Conservation (phyloP, 2,113 vertebrate species). For the Hemichromis elongatus region DNA sequence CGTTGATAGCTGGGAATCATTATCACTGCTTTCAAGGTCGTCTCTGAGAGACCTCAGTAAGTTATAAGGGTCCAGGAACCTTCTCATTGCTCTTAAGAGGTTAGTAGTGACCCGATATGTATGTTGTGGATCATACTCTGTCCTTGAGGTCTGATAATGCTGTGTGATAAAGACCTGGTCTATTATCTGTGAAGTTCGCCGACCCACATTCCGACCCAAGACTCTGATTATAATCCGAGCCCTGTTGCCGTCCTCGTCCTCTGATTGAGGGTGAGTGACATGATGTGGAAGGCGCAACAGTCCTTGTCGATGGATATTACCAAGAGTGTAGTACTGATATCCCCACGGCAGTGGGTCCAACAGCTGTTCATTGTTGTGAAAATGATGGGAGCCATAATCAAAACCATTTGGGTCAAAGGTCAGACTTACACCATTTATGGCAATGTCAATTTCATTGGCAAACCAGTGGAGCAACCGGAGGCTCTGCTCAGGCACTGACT, state of each 20-base stretch:
- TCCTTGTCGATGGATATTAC: neutral
- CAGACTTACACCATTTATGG: constrained; percentile 3
- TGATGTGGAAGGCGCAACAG: constrained; percentile 9
- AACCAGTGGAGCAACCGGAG: constrained; percentile 59
- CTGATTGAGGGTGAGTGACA: neutral
- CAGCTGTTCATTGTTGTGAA: constrained; percentile 20
- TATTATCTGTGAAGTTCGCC: neutral
- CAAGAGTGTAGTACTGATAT: constrained; percentile 44
- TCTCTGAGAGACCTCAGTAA: neutral
- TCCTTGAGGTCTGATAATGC: constrained; percentile 23
- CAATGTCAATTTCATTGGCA: constrained; percentile 1
- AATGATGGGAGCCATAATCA: constrained; percentile 50
- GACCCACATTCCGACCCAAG: neutral
- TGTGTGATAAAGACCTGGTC: constrained; percentile 53
- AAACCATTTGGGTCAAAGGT: constrained; percentile 16
- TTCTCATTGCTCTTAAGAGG: neutral
- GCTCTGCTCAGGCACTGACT: constrained; percentile 25
- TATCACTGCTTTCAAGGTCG: neutral
- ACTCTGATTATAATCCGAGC: constrained; percentile 55
- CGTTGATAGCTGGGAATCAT: neutral
- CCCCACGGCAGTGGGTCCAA: neutral
- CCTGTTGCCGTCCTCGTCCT: neutral
- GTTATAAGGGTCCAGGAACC: neutral
- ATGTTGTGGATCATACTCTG: constrained; percentile 18
- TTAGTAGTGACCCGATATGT: neutral